Evolutionary conservation across 2,888 invertebrate species (phyloP), one percentile per base, ranked within the genome.

Genomic region (Aleiodes leptofemur): DNA sequence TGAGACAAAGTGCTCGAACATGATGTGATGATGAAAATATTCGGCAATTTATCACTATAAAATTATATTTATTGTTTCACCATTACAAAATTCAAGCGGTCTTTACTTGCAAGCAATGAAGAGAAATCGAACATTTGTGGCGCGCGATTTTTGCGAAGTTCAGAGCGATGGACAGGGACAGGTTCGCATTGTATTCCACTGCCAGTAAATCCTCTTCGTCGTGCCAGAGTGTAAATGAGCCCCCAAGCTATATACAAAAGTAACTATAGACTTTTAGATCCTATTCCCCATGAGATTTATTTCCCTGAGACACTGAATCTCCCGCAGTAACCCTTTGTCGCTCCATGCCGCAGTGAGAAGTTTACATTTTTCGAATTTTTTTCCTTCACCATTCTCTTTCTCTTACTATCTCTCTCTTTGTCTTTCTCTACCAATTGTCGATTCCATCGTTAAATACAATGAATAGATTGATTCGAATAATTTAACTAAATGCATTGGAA

Each of bases 171-270:
- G 89, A 88, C 88, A 88, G 83, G 85, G 88, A 89, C 87, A 88
- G 87, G 86, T 85, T 85, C 86, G 88, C 89, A 89, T 89, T 89
- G 89, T 89, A 86, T 89, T 88, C 87, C 81, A 79, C 80, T 83
- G 87, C 87, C 89, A 88, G 89, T 89, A 89, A 89, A 89, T 89
- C 85, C 85, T 88, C 80, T 16, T 55, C 73, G 76, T 61, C 76
- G 79, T 82, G 83, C 82, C 82, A 83, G 86, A 88, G 89, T 89
- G 89, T 89, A 89, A 89, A 89, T 89, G 89, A 89, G 89, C 88
- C 84, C 82, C 82, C 61, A 66, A 69, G 76, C 77, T 79, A 83
- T 77, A 80, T 76, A 77, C 80, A 80, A 59, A 75, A 82, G 83
- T 82, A 69, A 68, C 68, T 73, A 68, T 56, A 59, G 61, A 74